These are phyloP conservation scores for Periplaneta americana DNA, from an alignment of 1,140 invertebrate species.

Conservation along the genomic window DNA sequence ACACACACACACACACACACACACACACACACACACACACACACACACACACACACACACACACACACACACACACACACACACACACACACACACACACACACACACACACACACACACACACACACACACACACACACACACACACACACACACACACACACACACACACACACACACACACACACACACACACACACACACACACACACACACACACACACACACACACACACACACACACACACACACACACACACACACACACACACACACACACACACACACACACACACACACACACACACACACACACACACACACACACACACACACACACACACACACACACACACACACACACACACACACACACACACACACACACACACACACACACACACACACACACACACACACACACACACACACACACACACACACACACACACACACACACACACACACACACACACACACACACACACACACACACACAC, in stretches of 20 bases:
- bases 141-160: conserved; percentile 16
- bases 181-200: conserved; percentile 17
- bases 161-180: conserved; percentile 17
- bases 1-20: conserved; percentile 6
- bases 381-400: conserved; percentile 21
- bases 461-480: conserved; percentile 23
- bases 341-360: conserved; percentile 30
- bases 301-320: conserved; percentile 30
- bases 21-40: conserved; percentile 18
- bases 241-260: conserved; percentile 31
- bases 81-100: conserved; percentile 20
- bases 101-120: conserved; percentile 18
- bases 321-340: conserved; percentile 31
- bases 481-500: conserved; percentile 25
- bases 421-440: conserved; percentile 17
- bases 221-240: conserved; percentile 21
- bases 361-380: conserved; percentile 21
- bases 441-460: conserved; percentile 18
- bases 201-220: conserved; percentile 16
- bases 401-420: conserved; percentile 19
- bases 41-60: conserved; percentile 19
- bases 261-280: conserved; percentile 31
- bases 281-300: conserved; percentile 26
- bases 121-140: conserved; percentile 18
- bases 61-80: conserved; percentile 17